Base-by-base conservation (phyloP, 2,797 vertebrate species). In the Enteromius thamalakanensis region DNA sequence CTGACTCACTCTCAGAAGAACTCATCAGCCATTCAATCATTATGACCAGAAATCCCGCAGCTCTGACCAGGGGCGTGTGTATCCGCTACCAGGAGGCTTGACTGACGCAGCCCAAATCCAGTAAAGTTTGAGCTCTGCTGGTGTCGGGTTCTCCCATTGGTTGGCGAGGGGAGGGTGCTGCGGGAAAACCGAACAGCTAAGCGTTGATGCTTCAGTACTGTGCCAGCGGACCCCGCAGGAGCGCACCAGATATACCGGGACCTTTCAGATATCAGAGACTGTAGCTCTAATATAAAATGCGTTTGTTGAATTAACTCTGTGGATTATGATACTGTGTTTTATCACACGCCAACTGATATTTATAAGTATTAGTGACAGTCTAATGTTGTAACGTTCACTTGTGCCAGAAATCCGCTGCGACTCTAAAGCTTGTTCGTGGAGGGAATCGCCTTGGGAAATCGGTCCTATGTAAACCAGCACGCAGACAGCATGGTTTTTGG, bases 111-210 rank as follows among this genome's bases (percentile, higher is more conserved):
- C 12, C 3, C 29, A 6, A 8, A 51, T 32, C 93, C 91, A 94
- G 94, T 94, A 85, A 89, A 86, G 7, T 78, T 75, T 65, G 51
- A 84, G 89, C 80, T 87, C 76, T 85, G 89, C 77, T 84, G 80
- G 86, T 90, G 91, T 90, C 86, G 86, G 85, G 68, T 76, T 79
- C 85, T 85, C 80, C 84, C 87, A 88, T 91, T 92, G 92, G 91
- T 90, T 89, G 90, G 4, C 77, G 89, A 85, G 87, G 90, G 90
- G 90, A 92, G 91, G 47, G 89, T 94, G 94, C 96, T 94, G 95
- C 94, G 92, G 94, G 95, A 96, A 97, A 97, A 92, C 95, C 93
- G 93, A 92, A 90, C 83, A 92, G 92, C 95, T 80, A 95, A 91
- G 94, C 94, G 94, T 93, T 90, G 90, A 60, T 89, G 91, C 91